Conservation (phyloP, 1,140 invertebrate species). For the Drosophila littoralis region DNA sequence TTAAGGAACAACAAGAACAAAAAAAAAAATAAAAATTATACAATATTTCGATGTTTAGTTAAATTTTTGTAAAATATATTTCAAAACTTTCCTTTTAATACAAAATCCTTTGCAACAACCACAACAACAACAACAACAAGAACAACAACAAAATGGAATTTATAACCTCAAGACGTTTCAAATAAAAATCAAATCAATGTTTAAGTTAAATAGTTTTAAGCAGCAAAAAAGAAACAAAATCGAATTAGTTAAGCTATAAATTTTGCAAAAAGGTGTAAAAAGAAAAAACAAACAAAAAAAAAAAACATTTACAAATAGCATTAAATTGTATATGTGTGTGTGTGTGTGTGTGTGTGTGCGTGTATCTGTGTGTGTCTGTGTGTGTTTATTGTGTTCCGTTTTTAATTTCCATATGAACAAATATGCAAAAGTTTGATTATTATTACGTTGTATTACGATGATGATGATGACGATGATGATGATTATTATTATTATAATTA, state of each 20-base stretch:
- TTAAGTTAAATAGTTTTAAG: slow-evolving; percentile 83
- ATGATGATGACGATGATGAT: slow-evolving; percentile 42
- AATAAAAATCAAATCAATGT: slow-evolving; percentile 77
- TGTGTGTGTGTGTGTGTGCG: slow-evolving; percentile 33
- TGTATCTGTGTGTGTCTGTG: slow-evolving; percentile 30
- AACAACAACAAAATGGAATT: slow-evolving; percentile 64
- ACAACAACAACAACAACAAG: slow-evolving; percentile 4
- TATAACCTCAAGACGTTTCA: slow-evolving; percentile 77
- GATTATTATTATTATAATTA: slow-evolving; percentile 65
- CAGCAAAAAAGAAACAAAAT: slow-evolving; percentile 27
- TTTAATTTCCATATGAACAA: slow-evolving; percentile 71
- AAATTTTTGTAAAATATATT: slow-evolving; percentile 36
- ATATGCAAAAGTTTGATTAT: slow-evolving; percentile 67
- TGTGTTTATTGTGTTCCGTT: slow-evolving; percentile 55
- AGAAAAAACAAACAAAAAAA: slow-evolving; percentile 38
- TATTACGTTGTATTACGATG: slow-evolving; percentile 69
- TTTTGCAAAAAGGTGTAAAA: slow-evolving; percentile 43
- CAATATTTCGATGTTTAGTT: slow-evolving; percentile 1
- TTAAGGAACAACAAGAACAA: neutral
- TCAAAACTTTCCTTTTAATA: neutral
- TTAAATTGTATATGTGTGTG: slow-evolving; percentile 51
- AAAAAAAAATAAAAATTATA: neutral
- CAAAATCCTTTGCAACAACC: slow-evolving; percentile 9
- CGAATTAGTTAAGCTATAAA: slow-evolving; percentile 48
- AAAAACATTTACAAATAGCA: slow-evolving; percentile 62